Evolutionary conservation across 1,140 invertebrate genomes (phyloP).

Genomic region (Vanessa tameamea): DNA sequence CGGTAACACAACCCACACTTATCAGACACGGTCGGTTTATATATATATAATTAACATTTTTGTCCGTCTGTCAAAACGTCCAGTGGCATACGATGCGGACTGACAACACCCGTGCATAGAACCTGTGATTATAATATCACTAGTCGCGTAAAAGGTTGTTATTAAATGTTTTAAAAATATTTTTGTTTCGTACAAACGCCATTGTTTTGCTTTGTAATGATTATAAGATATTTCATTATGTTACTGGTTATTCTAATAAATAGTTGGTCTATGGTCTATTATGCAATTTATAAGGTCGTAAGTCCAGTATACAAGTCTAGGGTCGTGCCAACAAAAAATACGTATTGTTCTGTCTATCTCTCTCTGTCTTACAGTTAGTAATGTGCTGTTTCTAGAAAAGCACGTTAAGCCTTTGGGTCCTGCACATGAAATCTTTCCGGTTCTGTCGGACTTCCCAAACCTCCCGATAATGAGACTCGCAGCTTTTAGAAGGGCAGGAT

Average conservation of each 20-base stretch:
- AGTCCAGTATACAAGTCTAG: too few relatives aligned
- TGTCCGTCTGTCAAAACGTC: slow-evolving; percentile 70
- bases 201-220: not conserved
- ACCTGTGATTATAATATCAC: slow-evolving; percentile 58
- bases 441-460: too few relatives aligned
- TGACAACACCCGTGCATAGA: slow-evolving; percentile 54
- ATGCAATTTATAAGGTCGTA: not conserved
- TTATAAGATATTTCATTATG: not conserved
- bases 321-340: too few relatives aligned
- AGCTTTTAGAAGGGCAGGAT: too few relatives aligned
- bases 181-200: slow-evolving; percentile 41
- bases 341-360: too few relatives aligned
- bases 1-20: slow-evolving; percentile 33
- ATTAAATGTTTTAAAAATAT: slow-evolving; percentile 53
- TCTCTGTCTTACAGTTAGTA: too few relatives aligned
- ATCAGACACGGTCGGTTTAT: slow-evolving; percentile 42
- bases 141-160: slow-evolving; percentile 37
- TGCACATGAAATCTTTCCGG: too few relatives aligned
- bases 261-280: not conserved
- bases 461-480: too few relatives aligned
- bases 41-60: slow-evolving; percentile 65
- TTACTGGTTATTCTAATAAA: not conserved
- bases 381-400: too few relatives aligned
- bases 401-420: too few relatives aligned
- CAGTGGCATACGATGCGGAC: slow-evolving; percentile 60